phyloP scores from a whole-genome alignment of 1,140 invertebrate species.

The Planococcus citri region DNA sequence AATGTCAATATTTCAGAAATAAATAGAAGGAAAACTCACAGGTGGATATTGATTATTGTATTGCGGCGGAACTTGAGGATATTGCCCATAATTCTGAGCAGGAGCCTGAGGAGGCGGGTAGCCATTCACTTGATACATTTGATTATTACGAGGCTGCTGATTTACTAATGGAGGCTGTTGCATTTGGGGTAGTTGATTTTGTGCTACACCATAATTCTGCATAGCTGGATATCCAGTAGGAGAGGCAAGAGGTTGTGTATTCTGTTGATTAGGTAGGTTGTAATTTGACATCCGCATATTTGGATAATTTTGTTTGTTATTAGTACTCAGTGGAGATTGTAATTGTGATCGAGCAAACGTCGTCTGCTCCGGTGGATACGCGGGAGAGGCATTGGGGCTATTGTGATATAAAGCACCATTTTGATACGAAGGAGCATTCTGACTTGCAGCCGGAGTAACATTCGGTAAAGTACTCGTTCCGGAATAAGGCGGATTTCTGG shows the following conservation, averaged over 20 bases:
- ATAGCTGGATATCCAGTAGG: neutral
- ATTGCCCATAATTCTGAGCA: neutral
- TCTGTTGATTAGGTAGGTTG: neutral
- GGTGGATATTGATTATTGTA: neutral
- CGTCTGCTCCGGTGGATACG: neutral
- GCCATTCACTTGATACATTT: neutral
- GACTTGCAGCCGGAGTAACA: neutral
- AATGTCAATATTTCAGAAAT: too few species aligned
- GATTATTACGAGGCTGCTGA: neutral
- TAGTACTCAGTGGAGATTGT: neutral
- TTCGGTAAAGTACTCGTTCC: neutral
- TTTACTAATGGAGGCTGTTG: neutral
- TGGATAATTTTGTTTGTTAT: neutral
- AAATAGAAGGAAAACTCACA: neutral
- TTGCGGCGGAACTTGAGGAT: neutral
- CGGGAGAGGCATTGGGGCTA: neutral
- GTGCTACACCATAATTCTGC: neutral
- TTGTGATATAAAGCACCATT: neutral
- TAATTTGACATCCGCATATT: neutral
- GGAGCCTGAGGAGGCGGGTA: neutral
- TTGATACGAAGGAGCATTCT: neutral
- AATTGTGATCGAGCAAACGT: neutral
- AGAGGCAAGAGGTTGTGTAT: neutral
- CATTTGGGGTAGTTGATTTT: neutral
- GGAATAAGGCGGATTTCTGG: neutral